Evolutionary conservation across 2,888 invertebrate species (phyloP).

Genomic region (Monoplex corrugatus): DNA sequence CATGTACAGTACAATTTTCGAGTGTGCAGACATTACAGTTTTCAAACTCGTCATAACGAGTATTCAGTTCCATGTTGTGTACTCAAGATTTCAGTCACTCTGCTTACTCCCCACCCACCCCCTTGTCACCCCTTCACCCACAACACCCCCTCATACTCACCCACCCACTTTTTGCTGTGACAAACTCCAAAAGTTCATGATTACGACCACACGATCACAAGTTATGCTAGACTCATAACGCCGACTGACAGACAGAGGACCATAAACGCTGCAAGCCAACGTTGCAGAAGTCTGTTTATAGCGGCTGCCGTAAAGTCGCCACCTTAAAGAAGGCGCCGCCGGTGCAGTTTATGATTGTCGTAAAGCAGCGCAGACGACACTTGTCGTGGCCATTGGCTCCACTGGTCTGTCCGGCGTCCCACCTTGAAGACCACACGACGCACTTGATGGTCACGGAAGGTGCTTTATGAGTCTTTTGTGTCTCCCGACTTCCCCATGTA

Average conservation of each 20-base stretch:
- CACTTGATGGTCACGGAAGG: background rate
- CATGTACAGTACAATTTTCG: too few relatives aligned
- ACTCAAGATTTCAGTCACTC: too few relatives aligned
- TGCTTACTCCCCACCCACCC: background rate
- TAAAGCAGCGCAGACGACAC: conserved; percentile 45
- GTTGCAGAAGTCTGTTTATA: background rate
- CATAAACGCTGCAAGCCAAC: background rate
- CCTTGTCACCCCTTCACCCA: background rate
- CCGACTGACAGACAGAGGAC: background rate
- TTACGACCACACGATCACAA: background rate
- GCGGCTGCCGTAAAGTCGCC: conserved; percentile 38
- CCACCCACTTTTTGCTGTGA: background rate
- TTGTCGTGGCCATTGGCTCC: conserved; percentile 39
- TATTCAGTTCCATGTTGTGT: too few relatives aligned
- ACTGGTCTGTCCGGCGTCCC: conserved; percentile 22
- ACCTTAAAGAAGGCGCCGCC: conserved; percentile 34
- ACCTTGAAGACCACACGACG: background rate
- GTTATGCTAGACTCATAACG: background rate
- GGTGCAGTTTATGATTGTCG: conserved; percentile 42
- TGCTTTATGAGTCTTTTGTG: background rate
- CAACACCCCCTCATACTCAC: background rate
- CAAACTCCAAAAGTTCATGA: background rate
- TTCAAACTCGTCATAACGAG: too few relatives aligned
- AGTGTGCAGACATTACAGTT: too few relatives aligned
- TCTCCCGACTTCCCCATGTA: too few relatives aligned